Evolutionary conservation across 2,113 vertebrate genomes (phyloP).

Genomic region (Pterophyllum scalare): DNA sequence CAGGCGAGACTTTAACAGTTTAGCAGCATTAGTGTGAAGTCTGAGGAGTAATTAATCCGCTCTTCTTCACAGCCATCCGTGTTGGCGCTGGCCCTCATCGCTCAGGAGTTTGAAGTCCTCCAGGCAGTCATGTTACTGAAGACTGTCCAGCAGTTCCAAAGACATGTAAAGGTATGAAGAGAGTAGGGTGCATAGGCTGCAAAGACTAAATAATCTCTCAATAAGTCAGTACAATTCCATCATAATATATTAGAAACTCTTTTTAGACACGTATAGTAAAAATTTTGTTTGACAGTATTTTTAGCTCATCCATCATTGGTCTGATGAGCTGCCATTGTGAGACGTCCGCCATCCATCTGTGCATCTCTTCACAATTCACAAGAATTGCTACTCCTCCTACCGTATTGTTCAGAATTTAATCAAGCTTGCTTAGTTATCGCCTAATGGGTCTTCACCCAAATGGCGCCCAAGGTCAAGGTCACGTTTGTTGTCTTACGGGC

Average conservation of each 20-base stretch:
- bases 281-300: too few species aligned
- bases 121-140: conserved; percentile 87
- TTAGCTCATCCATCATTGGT: too few species aligned
- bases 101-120: conserved; percentile 89
- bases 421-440: too few species aligned
- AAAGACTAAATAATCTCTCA: background rate
- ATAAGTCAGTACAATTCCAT: background rate
- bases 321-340: too few species aligned
- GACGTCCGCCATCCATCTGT: too few species aligned
- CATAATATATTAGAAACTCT: background rate
- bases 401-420: too few species aligned
- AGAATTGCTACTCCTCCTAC: too few species aligned
- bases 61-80: conserved; percentile 88
- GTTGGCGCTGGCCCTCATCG: conserved; percentile 94
- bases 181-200: background rate
- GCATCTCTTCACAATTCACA: too few species aligned
- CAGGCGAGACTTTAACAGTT: conserved; percentile 35
- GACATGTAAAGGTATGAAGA: conserved; percentile 87
- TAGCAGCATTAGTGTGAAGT: conserved; percentile 14
- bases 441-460: too few species aligned
- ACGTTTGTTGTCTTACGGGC: too few species aligned
- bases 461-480: too few species aligned
- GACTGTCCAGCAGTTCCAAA: conserved; percentile 89
- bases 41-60: background rate
- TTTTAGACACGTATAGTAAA: too few species aligned